A percentile compares a stretch with the other conserved stretches of the same genome.
Evolutionary conservation across 2,113 vertebrate species (phyloP).

Genomic region (Poeciliopsis prolifica): DNA sequence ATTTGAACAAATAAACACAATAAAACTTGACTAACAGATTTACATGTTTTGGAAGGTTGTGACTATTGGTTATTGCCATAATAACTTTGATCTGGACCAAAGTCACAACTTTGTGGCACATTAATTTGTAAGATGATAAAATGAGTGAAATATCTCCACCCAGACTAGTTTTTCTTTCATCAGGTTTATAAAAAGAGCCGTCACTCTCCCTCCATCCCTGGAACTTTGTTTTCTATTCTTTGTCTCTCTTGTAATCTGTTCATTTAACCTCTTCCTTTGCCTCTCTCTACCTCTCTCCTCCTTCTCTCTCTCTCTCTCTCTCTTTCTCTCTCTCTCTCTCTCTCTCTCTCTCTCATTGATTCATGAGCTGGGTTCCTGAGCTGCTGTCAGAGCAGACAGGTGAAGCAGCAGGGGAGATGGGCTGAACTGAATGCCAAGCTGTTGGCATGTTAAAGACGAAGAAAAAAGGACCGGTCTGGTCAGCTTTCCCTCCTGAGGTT

Average conservation of each 20-base stretch:
- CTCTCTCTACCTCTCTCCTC: too few relatives aligned
- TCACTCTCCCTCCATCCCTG: slow-evolving; percentile 5
- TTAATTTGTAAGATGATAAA: background rate
- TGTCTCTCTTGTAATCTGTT: slow-evolving; percentile 4
- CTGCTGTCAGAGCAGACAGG: slow-evolving; percentile 72
- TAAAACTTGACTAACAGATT: too few relatives aligned
- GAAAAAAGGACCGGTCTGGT: slow-evolving; percentile 39
- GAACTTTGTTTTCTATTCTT: slow-evolving; percentile 33
- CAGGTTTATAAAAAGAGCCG: slow-evolving; percentile 8
- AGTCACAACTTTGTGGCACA: background rate
- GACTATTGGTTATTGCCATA: background rate
- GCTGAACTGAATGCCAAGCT: slow-evolving; percentile 52
- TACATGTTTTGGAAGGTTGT: too few relatives aligned
- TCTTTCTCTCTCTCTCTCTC: slow-evolving; percentile 55
- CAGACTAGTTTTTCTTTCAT: background rate
- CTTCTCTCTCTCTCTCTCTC: slow-evolving; percentile 55
- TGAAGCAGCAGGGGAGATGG: slow-evolving; percentile 60
- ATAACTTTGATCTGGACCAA: background rate
- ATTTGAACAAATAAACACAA: too few relatives aligned
- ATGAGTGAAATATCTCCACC: background rate
- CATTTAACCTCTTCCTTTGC: slow-evolving; percentile 25
- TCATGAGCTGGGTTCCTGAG: slow-evolving; percentile 65
- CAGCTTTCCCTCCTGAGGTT: slow-evolving; percentile 54
- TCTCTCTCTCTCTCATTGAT: slow-evolving; percentile 54
- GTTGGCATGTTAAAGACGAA: slow-evolving; percentile 45